phyloP scores from a whole-genome alignment of 2,113 vertebrate genomes.

The Eptesicus fuscus region DNA sequence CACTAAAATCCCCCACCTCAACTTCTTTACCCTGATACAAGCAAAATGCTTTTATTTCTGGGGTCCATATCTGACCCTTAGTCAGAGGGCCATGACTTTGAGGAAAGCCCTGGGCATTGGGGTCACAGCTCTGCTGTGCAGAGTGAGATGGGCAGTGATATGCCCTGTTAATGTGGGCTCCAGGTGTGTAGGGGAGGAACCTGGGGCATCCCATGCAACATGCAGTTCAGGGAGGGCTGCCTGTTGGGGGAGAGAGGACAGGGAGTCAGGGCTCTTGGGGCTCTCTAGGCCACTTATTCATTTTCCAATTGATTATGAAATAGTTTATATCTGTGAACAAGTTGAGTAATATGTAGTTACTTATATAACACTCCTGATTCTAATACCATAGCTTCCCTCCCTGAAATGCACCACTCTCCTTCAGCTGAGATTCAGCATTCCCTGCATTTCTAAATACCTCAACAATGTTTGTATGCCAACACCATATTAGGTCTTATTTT shows the following conservation, averaged over 20 bases:
- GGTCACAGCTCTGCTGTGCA: background rate
- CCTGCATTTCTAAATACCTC: background rate
- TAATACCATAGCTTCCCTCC: background rate
- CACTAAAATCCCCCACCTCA: background rate
- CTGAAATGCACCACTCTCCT: rapidly evolving
- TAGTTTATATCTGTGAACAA: rapidly evolving
- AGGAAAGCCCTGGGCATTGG: background rate
- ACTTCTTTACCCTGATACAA: background rate
- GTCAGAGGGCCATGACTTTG: background rate
- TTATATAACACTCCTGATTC: no score
- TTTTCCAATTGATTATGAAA: background rate
- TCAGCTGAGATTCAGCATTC: no score
- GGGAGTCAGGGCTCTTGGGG: background rate
- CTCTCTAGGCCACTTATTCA: background rate
- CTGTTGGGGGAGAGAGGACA: background rate
- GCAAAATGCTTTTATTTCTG: background rate
- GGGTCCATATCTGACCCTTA: background rate
- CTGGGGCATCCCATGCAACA: background rate
- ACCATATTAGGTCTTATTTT: background rate
- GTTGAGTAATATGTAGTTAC: background rate
- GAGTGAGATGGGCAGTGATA: background rate
- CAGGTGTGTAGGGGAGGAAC: background rate
- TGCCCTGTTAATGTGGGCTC: background rate
- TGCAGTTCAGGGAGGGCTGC: background rate
- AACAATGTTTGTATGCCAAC: background rate